These are phyloP conservation scores for Thaumetopoea pityocampa DNA, from an alignment of 1,140 invertebrate genomes.

Conservation along the genomic window DNA sequence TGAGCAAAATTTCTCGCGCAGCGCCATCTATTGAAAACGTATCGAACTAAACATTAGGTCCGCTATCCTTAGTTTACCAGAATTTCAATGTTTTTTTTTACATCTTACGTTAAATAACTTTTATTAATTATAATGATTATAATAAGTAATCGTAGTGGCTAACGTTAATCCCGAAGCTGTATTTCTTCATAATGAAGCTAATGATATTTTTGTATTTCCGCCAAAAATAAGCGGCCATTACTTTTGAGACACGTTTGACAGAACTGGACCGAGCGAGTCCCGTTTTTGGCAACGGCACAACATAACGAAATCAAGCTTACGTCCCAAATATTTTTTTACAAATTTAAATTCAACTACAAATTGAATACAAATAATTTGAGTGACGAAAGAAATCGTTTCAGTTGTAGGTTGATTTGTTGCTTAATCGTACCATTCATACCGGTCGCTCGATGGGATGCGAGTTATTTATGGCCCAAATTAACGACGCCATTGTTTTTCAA, in stretches of 20 bases:
- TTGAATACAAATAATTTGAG: constrained; percentile 15
- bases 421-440: too few species aligned
- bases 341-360: constrained; percentile 22
- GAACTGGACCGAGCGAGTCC: constrained; percentile 46
- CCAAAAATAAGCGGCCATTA: constrained; percentile 64
- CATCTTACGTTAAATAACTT: not conserved
- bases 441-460: too few species aligned
- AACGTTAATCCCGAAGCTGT: constrained; percentile 30
- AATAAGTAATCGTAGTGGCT: constrained; percentile 21
- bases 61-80: not conserved
- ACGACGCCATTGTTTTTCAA: too few species aligned
- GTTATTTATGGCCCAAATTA: too few species aligned
- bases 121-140: constrained; percentile 16
- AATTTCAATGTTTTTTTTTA: not conserved
- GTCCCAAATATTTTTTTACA: constrained; percentile 28
- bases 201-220: constrained; percentile 53
- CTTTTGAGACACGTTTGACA: constrained; percentile 58
- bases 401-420: constrained; percentile 6
- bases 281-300: constrained; percentile 32
- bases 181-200: constrained; percentile 46
- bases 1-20: too few species aligned
- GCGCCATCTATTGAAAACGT: not conserved
- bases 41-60: not conserved
- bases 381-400: constrained; percentile 2
- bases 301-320: constrained; percentile 14